Evolutionary conservation across 1,140 invertebrate species (phyloP).

Genomic region (Steinernema khuongi): DNA sequence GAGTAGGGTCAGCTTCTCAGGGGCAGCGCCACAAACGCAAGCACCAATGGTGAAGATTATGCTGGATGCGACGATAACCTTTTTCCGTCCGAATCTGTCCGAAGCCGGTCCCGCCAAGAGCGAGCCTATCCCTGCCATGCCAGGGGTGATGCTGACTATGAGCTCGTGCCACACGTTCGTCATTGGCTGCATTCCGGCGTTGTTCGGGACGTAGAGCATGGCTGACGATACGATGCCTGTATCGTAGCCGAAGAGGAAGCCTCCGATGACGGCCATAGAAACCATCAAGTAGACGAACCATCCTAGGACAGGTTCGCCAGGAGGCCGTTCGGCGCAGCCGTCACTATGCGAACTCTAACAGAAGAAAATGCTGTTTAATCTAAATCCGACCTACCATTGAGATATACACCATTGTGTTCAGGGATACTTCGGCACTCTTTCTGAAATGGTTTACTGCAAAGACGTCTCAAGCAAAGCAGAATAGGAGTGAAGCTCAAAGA

Average conservation of each 20-base stretch:
- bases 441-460: too few species aligned
- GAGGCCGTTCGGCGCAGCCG: constrained; percentile 23
- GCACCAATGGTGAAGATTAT: constrained; percentile 65
- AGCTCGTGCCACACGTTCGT: constrained; percentile 36
- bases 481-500: too few species aligned
- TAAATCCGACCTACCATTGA: neutral
- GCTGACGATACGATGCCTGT: constrained; percentile 68
- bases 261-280: constrained; percentile 65
- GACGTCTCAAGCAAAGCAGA: too few species aligned
- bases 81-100: constrained; percentile 64
- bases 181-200: constrained; percentile 36
- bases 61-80: constrained; percentile 64
- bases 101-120: constrained; percentile 63
- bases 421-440: too few species aligned
- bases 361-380: neutral
- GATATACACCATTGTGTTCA: neutral
- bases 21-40: constrained; percentile 63
- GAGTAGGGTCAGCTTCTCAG: constrained; percentile 62
- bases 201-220: constrained; percentile 63
- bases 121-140: constrained; percentile 63
- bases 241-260: constrained; percentile 69
- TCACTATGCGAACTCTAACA: too few species aligned
- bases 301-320: constrained; percentile 39
- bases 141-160: constrained; percentile 50
- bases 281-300: constrained; percentile 61